Conservation (phyloP, 1,140 invertebrate species). For the Hylaeus volcanicus region DNA sequence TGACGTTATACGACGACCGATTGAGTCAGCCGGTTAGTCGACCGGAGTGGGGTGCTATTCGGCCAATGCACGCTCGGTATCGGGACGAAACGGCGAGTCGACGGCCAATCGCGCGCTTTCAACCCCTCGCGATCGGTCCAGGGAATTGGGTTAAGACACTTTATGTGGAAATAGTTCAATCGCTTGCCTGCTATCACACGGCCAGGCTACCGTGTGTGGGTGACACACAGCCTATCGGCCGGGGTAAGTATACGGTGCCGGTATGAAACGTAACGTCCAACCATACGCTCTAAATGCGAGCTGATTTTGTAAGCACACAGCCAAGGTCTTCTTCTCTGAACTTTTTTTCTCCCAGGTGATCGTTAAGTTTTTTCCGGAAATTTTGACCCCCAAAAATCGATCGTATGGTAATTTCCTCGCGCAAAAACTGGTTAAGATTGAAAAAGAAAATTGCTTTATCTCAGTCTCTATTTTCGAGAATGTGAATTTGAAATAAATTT, state of each 20-base stretch:
- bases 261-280: constrained; percentile 20
- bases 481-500: too few relatives aligned
- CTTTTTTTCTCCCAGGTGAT: too few relatives aligned
- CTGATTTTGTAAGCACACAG: constrained; percentile 33
- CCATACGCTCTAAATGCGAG: constrained; percentile 23
- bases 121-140: constrained; percentile 64
- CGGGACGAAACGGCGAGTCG: constrained; percentile 48
- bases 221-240: not conserved
- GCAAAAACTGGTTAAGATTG: too few relatives aligned
- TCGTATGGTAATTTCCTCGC: too few relatives aligned
- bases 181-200: not conserved
- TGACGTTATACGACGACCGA: constrained; percentile 71
- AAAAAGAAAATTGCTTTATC: too few relatives aligned
- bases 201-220: constrained; percentile 10
- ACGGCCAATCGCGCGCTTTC: constrained; percentile 65
- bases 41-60: constrained; percentile 36
- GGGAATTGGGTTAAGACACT: constrained; percentile 60
- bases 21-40: constrained; percentile 69
- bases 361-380: too few relatives aligned
- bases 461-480: too few relatives aligned
- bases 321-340: constrained; percentile 32
- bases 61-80: constrained; percentile 52
- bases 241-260: constrained; percentile 16
- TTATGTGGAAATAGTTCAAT: constrained; percentile 34
- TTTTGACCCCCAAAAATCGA: too few relatives aligned